Base-by-base conservation (phyloP, 2,797 vertebrate genomes). In the Gymnoscopelus microlampas region DNA sequence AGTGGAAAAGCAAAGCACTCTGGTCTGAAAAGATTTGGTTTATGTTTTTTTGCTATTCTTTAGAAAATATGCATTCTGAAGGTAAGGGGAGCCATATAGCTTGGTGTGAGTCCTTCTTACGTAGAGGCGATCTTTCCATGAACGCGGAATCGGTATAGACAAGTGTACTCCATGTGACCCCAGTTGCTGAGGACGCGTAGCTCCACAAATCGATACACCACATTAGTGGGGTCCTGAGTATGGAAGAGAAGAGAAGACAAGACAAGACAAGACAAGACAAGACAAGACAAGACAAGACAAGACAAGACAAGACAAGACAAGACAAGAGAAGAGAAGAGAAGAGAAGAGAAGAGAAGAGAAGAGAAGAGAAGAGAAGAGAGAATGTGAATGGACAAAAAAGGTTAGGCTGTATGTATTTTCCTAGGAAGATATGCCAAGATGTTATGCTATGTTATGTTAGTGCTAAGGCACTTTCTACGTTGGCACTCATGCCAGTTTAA, bases 101-200 rank as follows among this genome's bases (percentile, higher is more conserved):
- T 0, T n/a, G 49, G 60, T 2, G 55, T 14, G 24, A 19, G 10
- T 23, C 14, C 1, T 3, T 26, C 58, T 85, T 70, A 83, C 2
- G 71, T 57, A 14, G 71, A 53, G 61, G 83, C 61, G 5, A 92
- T 83, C 56, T 91, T 91, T 60, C 97, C 96, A 0, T 98, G 96
- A 53, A 97, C 96, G 0, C 96, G 91, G 94, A 98, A 98, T 65
- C 97, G 95, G 85, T 98, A 98, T 77, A 97, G 92, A 76, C 97
- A 98, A 3, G 97, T 98, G 60, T 98, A 98, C 14, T 97, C 95
- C 0, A 95, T 91, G 58, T 97, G 96, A 60, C 96, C 97, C 96
- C 97, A 98, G 71, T 98, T 98, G 59, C 91, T 94, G 79, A 96
- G 91, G 66, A 98, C 91, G 3, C 94, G 91, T 14, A 98, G 91